Percentiles rank a stretch among this genome's conserved stretches.
phyloP scores from a whole-genome alignment of 2,113 vertebrate genomes.

The Aptenodytes patagonicus region DNA sequence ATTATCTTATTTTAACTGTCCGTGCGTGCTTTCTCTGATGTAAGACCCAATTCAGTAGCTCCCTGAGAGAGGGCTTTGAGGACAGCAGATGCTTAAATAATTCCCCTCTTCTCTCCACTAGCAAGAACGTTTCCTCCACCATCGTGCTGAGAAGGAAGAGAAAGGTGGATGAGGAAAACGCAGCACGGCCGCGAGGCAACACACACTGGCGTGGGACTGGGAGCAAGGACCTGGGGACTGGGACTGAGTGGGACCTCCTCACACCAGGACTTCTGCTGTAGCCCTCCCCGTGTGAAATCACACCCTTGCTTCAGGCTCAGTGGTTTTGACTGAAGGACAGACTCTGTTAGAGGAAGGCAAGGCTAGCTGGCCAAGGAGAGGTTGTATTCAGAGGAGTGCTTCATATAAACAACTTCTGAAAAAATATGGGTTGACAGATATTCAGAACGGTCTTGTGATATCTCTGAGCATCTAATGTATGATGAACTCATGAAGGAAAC shows the following conservation, averaged over 20 bases:
- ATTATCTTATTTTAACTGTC: not conserved
- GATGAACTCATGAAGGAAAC: not conserved
- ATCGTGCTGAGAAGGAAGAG: not conserved
- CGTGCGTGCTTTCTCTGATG: not conserved
- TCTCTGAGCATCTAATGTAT: not conserved
- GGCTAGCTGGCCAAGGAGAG: not conserved
- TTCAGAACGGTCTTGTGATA: not conserved
- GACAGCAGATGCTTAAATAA: not conserved
- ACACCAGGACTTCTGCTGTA: not conserved
- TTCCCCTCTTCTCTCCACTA: not conserved
- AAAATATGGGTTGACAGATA: not conserved
- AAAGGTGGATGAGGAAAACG: not conserved
- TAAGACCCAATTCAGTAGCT: not conserved
- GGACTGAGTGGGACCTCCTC: not conserved
- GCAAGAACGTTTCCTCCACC: not conserved
- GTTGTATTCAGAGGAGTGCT: not conserved
- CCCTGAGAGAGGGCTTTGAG: not conserved
- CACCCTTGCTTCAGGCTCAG: not conserved
- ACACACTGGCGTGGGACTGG: not conserved
- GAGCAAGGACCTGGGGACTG: not conserved
- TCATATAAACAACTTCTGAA: not conserved
- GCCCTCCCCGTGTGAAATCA: not conserved
- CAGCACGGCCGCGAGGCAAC: rapidly evolving
- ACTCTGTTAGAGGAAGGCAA: not conserved
- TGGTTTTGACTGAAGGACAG: not conserved